Evolutionary conservation across 1,140 invertebrate species (phyloP), one percentile per base, ranked within the genome.

Genomic region (Anastrepha obliqua): DNA sequence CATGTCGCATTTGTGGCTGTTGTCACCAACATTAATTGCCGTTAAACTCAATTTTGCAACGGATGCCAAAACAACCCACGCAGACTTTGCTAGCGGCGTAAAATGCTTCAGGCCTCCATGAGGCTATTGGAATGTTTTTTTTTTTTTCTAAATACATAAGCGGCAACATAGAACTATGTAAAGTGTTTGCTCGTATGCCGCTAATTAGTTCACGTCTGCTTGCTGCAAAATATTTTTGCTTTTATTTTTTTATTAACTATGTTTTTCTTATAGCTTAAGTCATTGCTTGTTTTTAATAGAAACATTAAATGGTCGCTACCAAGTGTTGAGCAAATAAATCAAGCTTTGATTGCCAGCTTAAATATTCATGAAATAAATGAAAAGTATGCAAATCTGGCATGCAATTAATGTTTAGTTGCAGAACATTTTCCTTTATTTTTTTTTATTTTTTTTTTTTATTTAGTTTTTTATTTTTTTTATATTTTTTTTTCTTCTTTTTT

Each of bases 11-110:
- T 81, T 81, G 6, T 29, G 44, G 44, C 47, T 51, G 44, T 81
- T 81, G 74, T 81, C 74, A 81, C 74, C 74, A 55, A 58, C 74
- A 20, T 55, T 55, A 81, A 81, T 81, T 81, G n/a, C 47, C 6
- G 47, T 81, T 81, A 58, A 81, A 81, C 42, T 55, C 47, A 81
- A 55, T 81, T 81, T 20, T 81, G 74, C n/a, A 81, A 81, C 8
- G 47, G 0, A 55, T 74, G 42, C 39, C 11, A 44, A 13, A 42
- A 51, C 74, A 55, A 8, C 74, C 74, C 74, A 81, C 74, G 74
- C 74, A 6, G 29, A 29, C 29, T 29, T 55, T 9, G 51, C 74
- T 47, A 47, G 74, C 20, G 47, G n/a, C 11, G 13, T 15, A 47
- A 64, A 13, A 17, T 64, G 11, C 11, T n/a, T n/a, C 8, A 1